Evolutionary conservation across 2,797 vertebrate species (phyloP), one percentile per base, ranked within the genome.

Genomic region (Crenuchus spilurus): DNA sequence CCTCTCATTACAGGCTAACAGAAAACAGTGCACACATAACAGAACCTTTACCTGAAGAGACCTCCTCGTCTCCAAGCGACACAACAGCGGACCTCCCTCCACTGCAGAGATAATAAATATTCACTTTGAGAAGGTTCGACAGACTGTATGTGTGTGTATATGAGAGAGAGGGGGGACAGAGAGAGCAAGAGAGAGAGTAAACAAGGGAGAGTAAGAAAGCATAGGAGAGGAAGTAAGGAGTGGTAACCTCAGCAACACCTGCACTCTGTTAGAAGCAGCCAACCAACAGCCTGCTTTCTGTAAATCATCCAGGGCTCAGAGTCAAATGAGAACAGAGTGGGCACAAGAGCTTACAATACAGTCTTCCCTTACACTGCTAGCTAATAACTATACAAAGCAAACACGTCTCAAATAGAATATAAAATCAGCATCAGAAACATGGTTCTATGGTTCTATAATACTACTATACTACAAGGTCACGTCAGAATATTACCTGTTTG

Each of bases 211-310:
- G 72, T 24, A 37, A 67, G 76, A 66, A 35, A 49, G 72, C n/a
- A 64, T 64, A 48, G 64, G 70, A 67, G 79, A 72, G 80, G 80
- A 76, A 81, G 80, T 68, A 68, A 70, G 74, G 69, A 80, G 82
- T 62, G 62, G 77, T 79, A 83, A 84, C 84, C 79, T 80, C 69
- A 82, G 39, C 52, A 75, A 83, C 85, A 85, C 82, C 79, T 85
- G 86, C 78, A 64, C 77, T 82, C 60, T 48, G 72, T 77, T 81
- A 74, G 74, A 73, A 69, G 71, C 70, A 67, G 74, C 71, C 75
- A 72, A 68, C 64, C 55, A 60, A 67, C 33, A 70, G 74, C 39
- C 72, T 49, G 46, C 33, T 72, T 35, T 66, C 70, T 18, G 60
- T 33, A 68, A 75, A 75, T 76, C 82, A 80, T 39, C 76, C 44